Evolutionary conservation across 2,888 invertebrate genomes (phyloP), one percentile per base, ranked within the genome.

Genomic region (Cryptocephalus primarius): DNA sequence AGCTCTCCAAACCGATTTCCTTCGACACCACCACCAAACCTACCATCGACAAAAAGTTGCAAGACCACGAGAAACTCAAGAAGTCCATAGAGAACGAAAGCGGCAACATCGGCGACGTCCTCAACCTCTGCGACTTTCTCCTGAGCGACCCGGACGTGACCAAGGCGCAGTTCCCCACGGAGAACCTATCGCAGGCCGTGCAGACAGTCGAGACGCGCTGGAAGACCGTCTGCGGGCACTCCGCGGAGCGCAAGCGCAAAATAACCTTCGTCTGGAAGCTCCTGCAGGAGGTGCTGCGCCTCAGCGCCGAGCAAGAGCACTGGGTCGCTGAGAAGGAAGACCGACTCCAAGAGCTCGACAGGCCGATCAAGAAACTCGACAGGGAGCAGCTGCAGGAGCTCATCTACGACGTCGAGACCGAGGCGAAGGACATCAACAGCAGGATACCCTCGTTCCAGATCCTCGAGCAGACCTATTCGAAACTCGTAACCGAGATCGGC

Each of bases 91-190:
- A 88, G 64, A 75, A 78, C 12, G 83, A 88, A 60, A 87, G 87
- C 62, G 78, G 79, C 42, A 83, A 85, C 57, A 78, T 91, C 4
- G 84, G 83, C 1, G 86, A 88, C 61, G 80, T 88, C 0, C 68
- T 90, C 2, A 88, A 87, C 61, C 75, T 86, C 11, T 87, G 88
- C 59, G 87, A 89, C 59, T 75, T 87, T 40, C 70, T 89, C 1
- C 70, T 88, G 40, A 84, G 77, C 58, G 88, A 89, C 58, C 79
- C 82, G 2, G 85, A 87, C 55, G 75, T 80, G 0, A 78, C 81
- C 67, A 83, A 82, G 59, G 78, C 80, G 0, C 80, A 85, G 55
- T 82, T 87, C 44, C 82, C 85, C 51, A 78, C 82, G 0, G 79
- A 83, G 34, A 78, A 79, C 44, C 72, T 88, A 9, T 79, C 78